phyloP scores from a whole-genome alignment of 2,797 vertebrate species.

The Enteromius trimaculatus region DNA sequence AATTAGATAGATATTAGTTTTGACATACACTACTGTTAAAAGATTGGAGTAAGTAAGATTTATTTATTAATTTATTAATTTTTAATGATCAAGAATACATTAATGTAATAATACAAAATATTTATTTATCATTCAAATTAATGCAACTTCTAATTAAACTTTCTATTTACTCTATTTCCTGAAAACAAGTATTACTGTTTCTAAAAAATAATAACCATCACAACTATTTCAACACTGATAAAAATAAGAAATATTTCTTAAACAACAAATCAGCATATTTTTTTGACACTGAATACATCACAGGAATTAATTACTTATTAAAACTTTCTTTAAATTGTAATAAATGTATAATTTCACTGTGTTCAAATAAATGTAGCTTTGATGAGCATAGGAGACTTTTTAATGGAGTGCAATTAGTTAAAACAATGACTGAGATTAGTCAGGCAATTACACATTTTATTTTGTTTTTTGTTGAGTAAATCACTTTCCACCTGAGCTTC shows the following conservation, averaged over 20 bases:
- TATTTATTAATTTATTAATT: too few species aligned
- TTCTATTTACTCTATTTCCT: too few species aligned
- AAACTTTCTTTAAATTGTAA: constrained; percentile 1
- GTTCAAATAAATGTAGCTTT: background rate
- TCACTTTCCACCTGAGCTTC: background rate
- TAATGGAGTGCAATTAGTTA: background rate
- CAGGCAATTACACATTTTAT: background rate
- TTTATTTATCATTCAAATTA: too few species aligned
- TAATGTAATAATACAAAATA: background rate
- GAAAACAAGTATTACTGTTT: too few species aligned
- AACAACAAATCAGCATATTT: background rate
- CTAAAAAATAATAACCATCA: too few species aligned
- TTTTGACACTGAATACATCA: background rate
- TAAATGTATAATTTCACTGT: background rate
- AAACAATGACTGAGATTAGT: background rate
- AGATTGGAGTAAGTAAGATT: background rate
- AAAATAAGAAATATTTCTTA: background rate
- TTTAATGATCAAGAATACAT: background rate
- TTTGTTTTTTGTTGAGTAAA: background rate
- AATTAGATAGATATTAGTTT: too few species aligned
- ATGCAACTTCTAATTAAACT: too few species aligned
- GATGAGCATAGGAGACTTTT: too few species aligned
- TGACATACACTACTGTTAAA: background rate
- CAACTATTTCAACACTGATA: background rate
- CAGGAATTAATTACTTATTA: background rate